These are phyloP conservation scores for Holothuria scabra DNA, from an alignment of 53 echinoderm and acorn worm genomes.

Conservation along the genomic window DNA sequence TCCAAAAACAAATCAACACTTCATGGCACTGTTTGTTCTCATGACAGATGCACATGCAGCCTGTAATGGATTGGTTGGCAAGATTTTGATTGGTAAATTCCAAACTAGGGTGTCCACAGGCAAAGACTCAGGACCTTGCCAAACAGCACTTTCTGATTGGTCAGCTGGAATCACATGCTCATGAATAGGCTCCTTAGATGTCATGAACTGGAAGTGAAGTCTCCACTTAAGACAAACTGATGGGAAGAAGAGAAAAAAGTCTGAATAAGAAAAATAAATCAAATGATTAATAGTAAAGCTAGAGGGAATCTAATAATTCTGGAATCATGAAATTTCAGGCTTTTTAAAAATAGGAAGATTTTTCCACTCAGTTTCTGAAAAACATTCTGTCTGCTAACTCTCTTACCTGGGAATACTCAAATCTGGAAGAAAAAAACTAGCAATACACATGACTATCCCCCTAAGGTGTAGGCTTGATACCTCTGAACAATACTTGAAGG, in stretches of 20 bases:
- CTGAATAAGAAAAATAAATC: background rate
- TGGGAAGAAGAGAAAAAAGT: background rate
- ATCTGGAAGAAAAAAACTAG: no score
- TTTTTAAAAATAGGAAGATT: no score
- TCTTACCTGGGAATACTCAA: no score
- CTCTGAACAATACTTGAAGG: no score
- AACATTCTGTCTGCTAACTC: no score
- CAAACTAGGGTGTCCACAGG: constrained; percentile 96
- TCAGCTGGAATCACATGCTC: constrained; percentile 96
- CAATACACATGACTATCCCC: no score
- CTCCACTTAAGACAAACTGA: constrained; percentile 94
- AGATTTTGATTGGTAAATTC: constrained; percentile 96
- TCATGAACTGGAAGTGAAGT: constrained; percentile 96
- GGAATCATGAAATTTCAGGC: no score
- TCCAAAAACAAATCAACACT: background rate
- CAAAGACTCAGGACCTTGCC: constrained; percentile 91
- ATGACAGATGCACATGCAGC: constrained; percentile 76
- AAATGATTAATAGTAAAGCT: no score
- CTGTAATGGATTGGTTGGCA: constrained; percentile 93
- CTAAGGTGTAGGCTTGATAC: no score
- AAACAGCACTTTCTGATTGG: constrained; percentile 96
- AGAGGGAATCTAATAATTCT: no score
- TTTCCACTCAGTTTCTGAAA: no score
- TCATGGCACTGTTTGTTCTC: constrained; percentile 57
- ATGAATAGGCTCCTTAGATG: constrained; percentile 90